Base-by-base conservation (phyloP, 2,888 invertebrate species). In the Ligdia adustata region DNA sequence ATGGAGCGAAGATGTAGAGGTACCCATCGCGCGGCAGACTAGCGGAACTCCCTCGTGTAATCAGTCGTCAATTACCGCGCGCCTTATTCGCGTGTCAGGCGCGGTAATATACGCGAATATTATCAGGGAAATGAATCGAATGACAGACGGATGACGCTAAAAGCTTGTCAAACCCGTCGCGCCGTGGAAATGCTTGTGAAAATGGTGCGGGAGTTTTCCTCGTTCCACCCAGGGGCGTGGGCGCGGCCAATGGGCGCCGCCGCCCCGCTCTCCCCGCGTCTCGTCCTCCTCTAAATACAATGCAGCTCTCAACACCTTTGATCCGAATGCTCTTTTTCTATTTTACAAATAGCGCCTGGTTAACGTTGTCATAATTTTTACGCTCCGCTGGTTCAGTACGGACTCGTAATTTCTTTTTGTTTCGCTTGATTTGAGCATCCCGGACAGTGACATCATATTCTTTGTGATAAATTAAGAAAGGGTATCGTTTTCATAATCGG, bases 201-300 rank as follows among this genome's bases (percentile, higher is more conserved):
- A 34, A 22, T 22, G 22, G 2, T 7, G 22, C 7, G 22, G 4
- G 29, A 70, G 61, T 79, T 84, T 85, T 79, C 79, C 75, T 69
- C 75, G 75, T 76, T 75, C 87, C 85, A 82, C 81, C 83, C 77
- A 76, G 75, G 58, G 72, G 59, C 61, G 75, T 75, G 79, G 82
- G 86, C 86, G 84, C 84, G 83, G 82, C 87, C 85, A 81, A 81
- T 82, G 81, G 84, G 85, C 86, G 86, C 81, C 62, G 33, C 42
- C 66, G 67, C 68, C 69, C 67, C 75, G 66, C 72, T 55, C 63
- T 18, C 64, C 48, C 64, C 66, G 62, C 64, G 56, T 52, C 67
- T 69, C 67, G 70, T 61, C 60, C 69, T 69, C 64, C 50, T 63
- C 68, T 69, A 62, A 72, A 67, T 59, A 69, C 69, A 69, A 70